Evolutionary conservation across 2,888 invertebrate genomes (phyloP).

Genomic region (Euproctis similis): DNA sequence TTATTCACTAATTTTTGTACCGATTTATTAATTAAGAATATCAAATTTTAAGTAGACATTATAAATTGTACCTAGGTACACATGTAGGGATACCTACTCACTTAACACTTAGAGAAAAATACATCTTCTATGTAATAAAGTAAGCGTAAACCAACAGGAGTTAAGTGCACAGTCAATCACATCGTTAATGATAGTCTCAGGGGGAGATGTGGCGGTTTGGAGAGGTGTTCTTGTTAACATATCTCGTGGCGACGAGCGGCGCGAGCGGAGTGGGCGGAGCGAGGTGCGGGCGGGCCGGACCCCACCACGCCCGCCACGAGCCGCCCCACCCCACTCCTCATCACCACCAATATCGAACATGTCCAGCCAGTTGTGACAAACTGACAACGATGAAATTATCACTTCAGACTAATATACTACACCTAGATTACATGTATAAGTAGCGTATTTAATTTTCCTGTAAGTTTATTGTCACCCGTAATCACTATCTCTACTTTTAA

Average conservation of each 20-base stretch:
- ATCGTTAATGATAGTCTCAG: slow-evolving; percentile 58
- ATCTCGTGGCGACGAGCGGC: slow-evolving; percentile 29
- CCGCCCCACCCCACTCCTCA: slow-evolving; percentile 71
- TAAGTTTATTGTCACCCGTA: too few relatives aligned
- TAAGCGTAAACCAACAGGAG: slow-evolving; percentile 45
- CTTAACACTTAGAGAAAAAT: too few relatives aligned
- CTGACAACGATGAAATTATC: slow-evolving; percentile 80
- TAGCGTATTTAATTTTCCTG: too few relatives aligned
- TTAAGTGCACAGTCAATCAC: slow-evolving; percentile 66
- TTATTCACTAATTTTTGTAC: too few relatives aligned
- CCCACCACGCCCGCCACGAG: slow-evolving; percentile 28
- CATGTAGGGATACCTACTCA: background rate
- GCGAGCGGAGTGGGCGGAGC: slow-evolving; percentile 20
- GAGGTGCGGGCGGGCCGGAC: slow-evolving; percentile 18
- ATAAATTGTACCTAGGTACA: background rate
- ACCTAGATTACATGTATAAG: too few relatives aligned
- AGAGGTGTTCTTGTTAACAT: slow-evolving; percentile 70
- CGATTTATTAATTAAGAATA: too few relatives aligned
- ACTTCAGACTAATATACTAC: too few relatives aligned
- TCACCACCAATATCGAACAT: slow-evolving; percentile 79
- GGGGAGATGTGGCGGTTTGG: slow-evolving; percentile 55
- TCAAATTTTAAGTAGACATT: background rate
- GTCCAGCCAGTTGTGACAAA: slow-evolving; percentile 95
- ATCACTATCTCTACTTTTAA: too few relatives aligned
- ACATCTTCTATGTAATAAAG: background rate